Conservation (phyloP, 2,797 vertebrate species). For the Coendou prehensilis region DNA sequence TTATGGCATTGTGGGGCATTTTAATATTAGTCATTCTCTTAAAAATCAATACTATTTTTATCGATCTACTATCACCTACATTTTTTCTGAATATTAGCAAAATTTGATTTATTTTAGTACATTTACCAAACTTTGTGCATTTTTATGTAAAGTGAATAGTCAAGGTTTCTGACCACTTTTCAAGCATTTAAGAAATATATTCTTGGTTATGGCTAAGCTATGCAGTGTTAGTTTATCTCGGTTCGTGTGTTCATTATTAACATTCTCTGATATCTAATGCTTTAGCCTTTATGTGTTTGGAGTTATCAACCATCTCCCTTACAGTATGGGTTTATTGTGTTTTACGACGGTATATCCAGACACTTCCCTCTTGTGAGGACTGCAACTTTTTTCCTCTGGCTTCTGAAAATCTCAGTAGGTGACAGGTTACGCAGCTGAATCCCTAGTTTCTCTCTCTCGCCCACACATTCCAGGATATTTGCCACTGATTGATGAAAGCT, state of each 20-base stretch:
- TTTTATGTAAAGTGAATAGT: not conserved
- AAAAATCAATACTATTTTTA: not conserved
- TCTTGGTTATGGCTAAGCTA: not conserved
- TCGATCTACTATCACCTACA: not conserved
- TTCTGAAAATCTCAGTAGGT: not conserved
- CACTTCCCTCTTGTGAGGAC: not conserved
- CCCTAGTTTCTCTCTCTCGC: not conserved
- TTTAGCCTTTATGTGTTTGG: not conserved
- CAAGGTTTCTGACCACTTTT: not conserved
- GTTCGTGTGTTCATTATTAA: not conserved
- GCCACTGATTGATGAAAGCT: not conserved
- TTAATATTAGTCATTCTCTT: not conserved
- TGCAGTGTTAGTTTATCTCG: not conserved
- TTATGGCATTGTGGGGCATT: not conserved
- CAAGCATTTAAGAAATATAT: not conserved
- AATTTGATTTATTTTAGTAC: not conserved
- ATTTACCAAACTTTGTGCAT: not conserved
- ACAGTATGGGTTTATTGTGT: not conserved
- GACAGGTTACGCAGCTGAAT: not conserved
- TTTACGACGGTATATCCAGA: not conserved
- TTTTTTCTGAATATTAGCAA: not conserved
- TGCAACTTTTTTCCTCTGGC: not conserved
- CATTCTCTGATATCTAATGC: not conserved
- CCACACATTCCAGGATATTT: not conserved
- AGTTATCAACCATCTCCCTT: not conserved